These are phyloP conservation scores for Apocrypta bakeri DNA, from an alignment of 1,140 invertebrate species.

Conservation along the genomic window DNA sequence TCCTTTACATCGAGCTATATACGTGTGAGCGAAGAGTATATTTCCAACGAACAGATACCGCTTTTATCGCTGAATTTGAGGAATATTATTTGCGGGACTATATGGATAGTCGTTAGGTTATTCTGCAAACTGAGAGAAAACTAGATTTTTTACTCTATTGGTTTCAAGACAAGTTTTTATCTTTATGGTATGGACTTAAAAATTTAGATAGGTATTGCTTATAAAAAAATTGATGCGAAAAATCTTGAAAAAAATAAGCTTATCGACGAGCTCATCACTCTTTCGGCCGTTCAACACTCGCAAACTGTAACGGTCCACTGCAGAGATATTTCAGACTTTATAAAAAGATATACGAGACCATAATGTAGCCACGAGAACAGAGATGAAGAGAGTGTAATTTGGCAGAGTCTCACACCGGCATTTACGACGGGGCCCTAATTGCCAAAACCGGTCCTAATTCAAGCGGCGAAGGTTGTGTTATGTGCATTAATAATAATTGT, in stretches of 20 bases:
- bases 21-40: not conserved
- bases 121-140: too few relatives aligned
- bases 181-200: too few relatives aligned
- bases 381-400: conserved; percentile 56
- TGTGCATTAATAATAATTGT: conserved; percentile 4
- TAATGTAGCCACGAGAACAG: conserved; percentile 35
- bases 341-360: conserved; percentile 47
- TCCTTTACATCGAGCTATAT: conserved; percentile 10
- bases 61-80: not conserved
- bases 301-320: too few relatives aligned
- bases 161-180: too few relatives aligned
- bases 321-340: not conserved
- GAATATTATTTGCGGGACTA: too few relatives aligned
- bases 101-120: too few relatives aligned
- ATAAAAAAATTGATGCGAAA: too few relatives aligned
- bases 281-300: not conserved
- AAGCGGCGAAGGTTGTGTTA: not conserved
- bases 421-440: conserved; percentile 69
- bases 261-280: not conserved
- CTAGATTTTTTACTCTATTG: too few relatives aligned
- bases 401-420: conserved; percentile 53
- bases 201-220: too few relatives aligned
- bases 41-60: not conserved
- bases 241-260: not conserved
- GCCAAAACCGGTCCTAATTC: conserved; percentile 49